phyloP scores from a whole-genome alignment of 2,888 invertebrate genomes.

The Hoplodrina ambigua region DNA sequence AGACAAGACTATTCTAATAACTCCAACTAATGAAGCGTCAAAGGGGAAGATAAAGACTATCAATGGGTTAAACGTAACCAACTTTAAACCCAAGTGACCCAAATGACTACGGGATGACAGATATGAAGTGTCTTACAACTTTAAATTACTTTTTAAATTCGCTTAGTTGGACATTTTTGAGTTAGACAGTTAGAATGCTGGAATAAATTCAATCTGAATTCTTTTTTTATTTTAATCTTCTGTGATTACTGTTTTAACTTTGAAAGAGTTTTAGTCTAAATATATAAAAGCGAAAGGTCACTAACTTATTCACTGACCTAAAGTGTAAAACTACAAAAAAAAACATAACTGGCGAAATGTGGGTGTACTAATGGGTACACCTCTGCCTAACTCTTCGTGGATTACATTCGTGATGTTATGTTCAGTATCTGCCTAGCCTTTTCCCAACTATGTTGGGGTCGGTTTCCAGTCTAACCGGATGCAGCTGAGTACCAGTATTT shows the following conservation, averaged over 20 bases:
- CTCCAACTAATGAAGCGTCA: constrained; percentile 37
- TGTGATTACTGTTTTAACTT: background rate
- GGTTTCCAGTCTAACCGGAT: too few species aligned
- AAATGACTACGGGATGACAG: constrained; percentile 53
- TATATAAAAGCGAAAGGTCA: background rate
- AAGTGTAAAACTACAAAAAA: too few species aligned
- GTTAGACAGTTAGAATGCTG: constrained; percentile 35
- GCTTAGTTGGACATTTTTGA: constrained; percentile 44
- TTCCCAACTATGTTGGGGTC: too few species aligned
- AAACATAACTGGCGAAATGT: too few species aligned
- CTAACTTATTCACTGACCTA: too few species aligned
- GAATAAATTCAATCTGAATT: constrained; percentile 41
- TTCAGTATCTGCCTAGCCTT: too few species aligned
- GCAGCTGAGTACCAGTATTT: too few species aligned
- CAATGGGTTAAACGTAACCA: constrained; percentile 23
- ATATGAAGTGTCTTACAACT: constrained; percentile 55
- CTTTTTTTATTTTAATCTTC: constrained; percentile 12
- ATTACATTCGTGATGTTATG: too few species aligned
- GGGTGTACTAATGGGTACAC: too few species aligned
- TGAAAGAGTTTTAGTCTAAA: background rate
- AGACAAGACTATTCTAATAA: constrained; percentile 18
- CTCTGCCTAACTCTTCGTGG: too few species aligned
- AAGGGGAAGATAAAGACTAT: constrained; percentile 24
- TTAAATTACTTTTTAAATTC: constrained; percentile 65
- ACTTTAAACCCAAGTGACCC: constrained; percentile 11